phyloP scores from a whole-genome alignment of 1,140 invertebrate genomes.

The Ditylenchus dipsaci region DNA sequence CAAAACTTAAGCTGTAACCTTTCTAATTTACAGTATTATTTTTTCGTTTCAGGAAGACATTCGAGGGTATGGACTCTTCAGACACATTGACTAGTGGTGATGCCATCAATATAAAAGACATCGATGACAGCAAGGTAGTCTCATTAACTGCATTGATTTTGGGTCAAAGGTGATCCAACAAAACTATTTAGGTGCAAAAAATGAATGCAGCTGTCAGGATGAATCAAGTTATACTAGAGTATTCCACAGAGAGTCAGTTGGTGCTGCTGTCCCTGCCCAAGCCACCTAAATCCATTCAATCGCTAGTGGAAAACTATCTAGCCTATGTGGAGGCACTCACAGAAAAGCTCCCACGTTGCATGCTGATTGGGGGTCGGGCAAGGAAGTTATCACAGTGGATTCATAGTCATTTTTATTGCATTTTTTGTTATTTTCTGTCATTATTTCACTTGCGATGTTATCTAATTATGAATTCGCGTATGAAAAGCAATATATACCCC shows the following conservation, averaged over 20 bases:
- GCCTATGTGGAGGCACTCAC: conserved; percentile 97
- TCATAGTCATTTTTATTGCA: conserved; percentile 66
- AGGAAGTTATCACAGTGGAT: conserved; percentile 98
- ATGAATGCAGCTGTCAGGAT: conserved; percentile 98
- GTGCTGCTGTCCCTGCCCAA: conserved; percentile 96
- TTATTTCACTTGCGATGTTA: neutral
- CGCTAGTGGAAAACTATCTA: conserved; percentile 73
- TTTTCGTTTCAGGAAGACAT: conserved; percentile 27
- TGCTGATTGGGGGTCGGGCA: conserved; percentile 95
- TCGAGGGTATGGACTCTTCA: conserved; percentile 23
- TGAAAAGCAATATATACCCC: no score
- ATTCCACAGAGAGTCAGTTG: conserved; percentile 91
- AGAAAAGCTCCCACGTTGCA: conserved; percentile 86
- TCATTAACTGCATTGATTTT: conserved; percentile 7
- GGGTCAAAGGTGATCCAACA: no score
- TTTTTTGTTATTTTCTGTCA: neutral
- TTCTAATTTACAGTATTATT: no score
- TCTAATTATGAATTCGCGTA: neutral
- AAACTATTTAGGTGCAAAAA: conserved; percentile 59
- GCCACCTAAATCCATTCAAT: conserved; percentile 69
- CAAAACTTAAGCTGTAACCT: no score
- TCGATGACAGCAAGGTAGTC: conserved; percentile 46
- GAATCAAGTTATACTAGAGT: conserved; percentile 93
- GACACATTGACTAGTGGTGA: conserved; percentile 44
- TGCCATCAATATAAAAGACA: conserved; percentile 41